These are phyloP conservation scores for Drosophila kokeensis DNA, from an alignment of 2,888 invertebrate species.

Conservation along the genomic window DNA sequence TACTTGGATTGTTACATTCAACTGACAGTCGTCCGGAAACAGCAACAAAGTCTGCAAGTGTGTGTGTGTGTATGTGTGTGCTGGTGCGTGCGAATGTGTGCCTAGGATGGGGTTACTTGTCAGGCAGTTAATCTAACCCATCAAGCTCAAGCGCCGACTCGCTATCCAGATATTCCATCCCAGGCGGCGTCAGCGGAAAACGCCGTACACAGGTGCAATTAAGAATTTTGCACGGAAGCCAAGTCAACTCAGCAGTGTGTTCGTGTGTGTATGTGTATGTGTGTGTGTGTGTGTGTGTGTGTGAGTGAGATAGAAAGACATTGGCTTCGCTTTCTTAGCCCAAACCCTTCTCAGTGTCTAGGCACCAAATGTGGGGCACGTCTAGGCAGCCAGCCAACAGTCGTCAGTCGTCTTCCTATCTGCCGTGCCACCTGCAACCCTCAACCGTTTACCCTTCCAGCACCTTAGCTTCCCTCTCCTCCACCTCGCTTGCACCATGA, in stretches of 20 bases:
- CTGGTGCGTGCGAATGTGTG: slow-evolving; percentile 28
- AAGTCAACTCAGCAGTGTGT: slow-evolving; percentile 66
- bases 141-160: slow-evolving; percentile 66
- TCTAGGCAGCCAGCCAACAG: slow-evolving; percentile 51
- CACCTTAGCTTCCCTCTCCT: slow-evolving; percentile 1
- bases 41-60: slow-evolving; percentile 61
- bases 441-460: slow-evolving; percentile 29
- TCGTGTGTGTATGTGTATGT: slow-evolving; percentile 10
- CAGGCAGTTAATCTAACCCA: slow-evolving; percentile 83
- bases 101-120: slow-evolving; percentile 75
- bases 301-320: background rate
- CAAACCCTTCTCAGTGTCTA: slow-evolving; percentile 6
- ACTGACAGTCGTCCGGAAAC: slow-evolving; percentile 69
- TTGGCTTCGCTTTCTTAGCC: slow-evolving; percentile 7
- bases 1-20: slow-evolving; percentile 42
- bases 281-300: background rate
- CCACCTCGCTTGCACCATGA: slow-evolving; percentile 10
- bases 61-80: slow-evolving; percentile 25
- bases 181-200: slow-evolving; percentile 76
- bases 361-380: background rate
- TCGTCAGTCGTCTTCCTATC: slow-evolving; percentile 47
- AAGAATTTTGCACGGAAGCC: slow-evolving; percentile 81
- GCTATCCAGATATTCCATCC: slow-evolving; percentile 72
- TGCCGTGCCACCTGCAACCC: slow-evolving; percentile 33
- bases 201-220: slow-evolving; percentile 80